A percentile compares a stretch with the other conserved stretches of the same genome.
Conservation (phyloP, 1,140 invertebrate species). For the Dreissena polymorpha region DNA sequence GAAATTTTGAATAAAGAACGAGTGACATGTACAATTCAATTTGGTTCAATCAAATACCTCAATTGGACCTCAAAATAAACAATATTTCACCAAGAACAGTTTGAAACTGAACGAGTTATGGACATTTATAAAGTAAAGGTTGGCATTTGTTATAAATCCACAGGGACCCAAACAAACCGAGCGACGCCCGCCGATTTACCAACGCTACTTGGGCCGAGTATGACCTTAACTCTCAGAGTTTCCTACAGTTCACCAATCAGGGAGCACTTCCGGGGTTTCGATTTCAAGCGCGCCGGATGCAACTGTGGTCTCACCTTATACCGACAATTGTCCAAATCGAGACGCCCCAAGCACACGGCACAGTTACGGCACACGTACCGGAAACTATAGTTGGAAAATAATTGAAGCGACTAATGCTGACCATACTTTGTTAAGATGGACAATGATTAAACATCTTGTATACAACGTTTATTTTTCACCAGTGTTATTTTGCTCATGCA, state of each 20-base stretch:
- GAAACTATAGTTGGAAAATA: too few relatives aligned
- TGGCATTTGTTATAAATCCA: neutral
- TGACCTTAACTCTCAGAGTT: slow-evolving; percentile 18
- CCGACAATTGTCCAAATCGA: neutral
- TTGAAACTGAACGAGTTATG: neutral
- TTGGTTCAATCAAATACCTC: too few relatives aligned
- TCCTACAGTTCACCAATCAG: slow-evolving; percentile 6
- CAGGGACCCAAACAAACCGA: slow-evolving; percentile 28
- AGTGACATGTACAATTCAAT: too few relatives aligned
- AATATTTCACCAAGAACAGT: neutral
- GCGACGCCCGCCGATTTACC: neutral
- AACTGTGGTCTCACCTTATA: slow-evolving; percentile 7
- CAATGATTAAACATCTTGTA: too few relatives aligned
- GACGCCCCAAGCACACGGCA: too few relatives aligned
- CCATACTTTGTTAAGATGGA: too few relatives aligned
- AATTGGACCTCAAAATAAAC: neutral
- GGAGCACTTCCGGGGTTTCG: neutral
- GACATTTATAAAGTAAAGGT: neutral
- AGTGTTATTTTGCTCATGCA: too few relatives aligned
- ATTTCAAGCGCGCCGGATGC: slow-evolving; percentile 17
- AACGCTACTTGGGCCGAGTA: slow-evolving; percentile 21
- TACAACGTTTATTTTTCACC: too few relatives aligned
- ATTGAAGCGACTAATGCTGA: too few relatives aligned
- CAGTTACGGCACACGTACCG: too few relatives aligned
- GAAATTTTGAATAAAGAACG: too few relatives aligned